Conservation (phyloP, 2,888 invertebrate genomes). For the Sarcophaga carnaria region DNA sequence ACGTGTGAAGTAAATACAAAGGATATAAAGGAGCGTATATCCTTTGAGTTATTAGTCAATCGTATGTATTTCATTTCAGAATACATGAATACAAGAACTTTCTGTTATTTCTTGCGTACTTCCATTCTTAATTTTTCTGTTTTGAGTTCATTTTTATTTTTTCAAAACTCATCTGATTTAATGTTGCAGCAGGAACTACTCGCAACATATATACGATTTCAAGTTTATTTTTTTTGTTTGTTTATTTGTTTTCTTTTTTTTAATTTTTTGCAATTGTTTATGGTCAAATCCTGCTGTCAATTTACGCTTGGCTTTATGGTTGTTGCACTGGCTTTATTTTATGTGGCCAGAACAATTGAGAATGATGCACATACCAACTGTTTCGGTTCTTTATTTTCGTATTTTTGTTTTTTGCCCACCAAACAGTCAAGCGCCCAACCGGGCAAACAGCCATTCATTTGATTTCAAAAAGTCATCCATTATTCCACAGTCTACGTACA, state of each 20-base stretch:
- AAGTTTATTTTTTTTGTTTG: neutral
- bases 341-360: neutral
- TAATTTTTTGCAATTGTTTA: neutral
- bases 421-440: neutral
- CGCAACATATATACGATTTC: conserved; percentile 13
- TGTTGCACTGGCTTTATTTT: conserved; percentile 13
- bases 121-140: neutral
- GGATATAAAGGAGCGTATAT: conserved; percentile 74
- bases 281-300: conserved; percentile 59
- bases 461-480: conserved; percentile 45
- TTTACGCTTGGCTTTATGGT: conserved; percentile 55
- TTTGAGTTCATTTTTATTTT: conserved; percentile 2
- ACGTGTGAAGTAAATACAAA: conserved; percentile 80
- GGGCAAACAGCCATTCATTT: conserved; percentile 45
- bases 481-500: conserved; percentile 38
- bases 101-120: conserved; percentile 2
- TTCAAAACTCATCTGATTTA: conserved; percentile 18
- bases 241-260: neutral
- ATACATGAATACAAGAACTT: conserved; percentile 3
- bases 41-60: conserved; percentile 81
- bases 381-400: neutral
- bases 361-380: neutral
- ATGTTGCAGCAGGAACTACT: neutral
- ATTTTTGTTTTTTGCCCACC: neutral
- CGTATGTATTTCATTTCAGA: conserved; percentile 76